Conservation (phyloP, 1,140 invertebrate species). For the Bombus haemorrhoidalis region DNA sequence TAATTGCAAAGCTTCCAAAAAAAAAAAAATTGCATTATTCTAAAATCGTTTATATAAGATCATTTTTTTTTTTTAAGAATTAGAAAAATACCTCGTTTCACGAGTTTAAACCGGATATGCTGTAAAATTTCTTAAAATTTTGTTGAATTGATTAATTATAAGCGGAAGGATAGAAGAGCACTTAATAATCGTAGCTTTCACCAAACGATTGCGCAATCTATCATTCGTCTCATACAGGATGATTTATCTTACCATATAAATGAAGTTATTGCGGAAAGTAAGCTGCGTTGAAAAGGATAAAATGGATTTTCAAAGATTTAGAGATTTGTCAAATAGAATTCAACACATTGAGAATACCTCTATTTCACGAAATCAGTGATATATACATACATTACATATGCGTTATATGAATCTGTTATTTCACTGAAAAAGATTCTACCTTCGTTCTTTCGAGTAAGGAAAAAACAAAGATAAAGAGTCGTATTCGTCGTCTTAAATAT, state of each 20-base stretch:
- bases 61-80: not conserved
- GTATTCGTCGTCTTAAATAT: not conserved
- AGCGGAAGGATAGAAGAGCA: too few species aligned
- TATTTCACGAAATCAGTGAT: too few species aligned
- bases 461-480: not conserved
- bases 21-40: too few species aligned
- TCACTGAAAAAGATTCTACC: not conserved
- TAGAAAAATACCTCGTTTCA: not conserved
- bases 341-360: not conserved
- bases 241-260: not conserved
- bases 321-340: not conserved
- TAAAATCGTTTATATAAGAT: not conserved
- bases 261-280: not conserved
- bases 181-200: not conserved
- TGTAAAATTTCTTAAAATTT: not conserved
- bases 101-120: not conserved
- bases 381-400: too few species aligned
- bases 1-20: not conserved
- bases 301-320: not conserved
- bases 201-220: not conserved
- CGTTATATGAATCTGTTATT: too few species aligned
- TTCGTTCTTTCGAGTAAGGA: not conserved
- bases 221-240: not conserved
- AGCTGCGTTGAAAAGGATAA: not conserved
- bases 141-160: not conserved